Conservation (phyloP, 1,140 invertebrate species). For the Chymomyza costata region DNA sequence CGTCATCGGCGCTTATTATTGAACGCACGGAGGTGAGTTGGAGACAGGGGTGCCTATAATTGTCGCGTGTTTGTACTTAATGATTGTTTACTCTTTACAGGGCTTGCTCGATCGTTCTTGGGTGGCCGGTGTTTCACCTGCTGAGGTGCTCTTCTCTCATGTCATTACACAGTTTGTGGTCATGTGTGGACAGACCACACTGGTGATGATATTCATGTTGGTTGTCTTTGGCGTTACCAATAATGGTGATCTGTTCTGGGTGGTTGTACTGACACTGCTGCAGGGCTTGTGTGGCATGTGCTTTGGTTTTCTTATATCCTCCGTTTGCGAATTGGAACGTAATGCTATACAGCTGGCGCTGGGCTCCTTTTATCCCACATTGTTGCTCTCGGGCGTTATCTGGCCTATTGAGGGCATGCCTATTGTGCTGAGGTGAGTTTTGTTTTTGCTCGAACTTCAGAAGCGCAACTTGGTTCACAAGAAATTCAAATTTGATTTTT, state of each 20-base stretch:
- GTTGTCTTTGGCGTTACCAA: constrained; percentile 91
- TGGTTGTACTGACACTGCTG: constrained; percentile 88
- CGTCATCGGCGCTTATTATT: constrained; percentile 92
- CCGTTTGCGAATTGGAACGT: constrained; percentile 92
- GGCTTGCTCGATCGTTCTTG: constrained; percentile 92
- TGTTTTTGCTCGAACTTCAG: too few relatives aligned
- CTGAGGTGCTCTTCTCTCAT: constrained; percentile 93
- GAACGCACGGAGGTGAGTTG: constrained; percentile 82
- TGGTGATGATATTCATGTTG: constrained; percentile 93
- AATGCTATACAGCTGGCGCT: constrained; percentile 95
- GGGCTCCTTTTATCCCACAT: constrained; percentile 95
- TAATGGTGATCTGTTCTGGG: constrained; percentile 88
- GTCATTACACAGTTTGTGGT: constrained; percentile 95
- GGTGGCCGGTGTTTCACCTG: constrained; percentile 90
- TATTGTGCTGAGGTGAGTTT: constrained; percentile 79
- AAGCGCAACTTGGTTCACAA: too few relatives aligned
- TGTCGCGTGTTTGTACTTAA: neutral
- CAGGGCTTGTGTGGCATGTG: constrained; percentile 96
- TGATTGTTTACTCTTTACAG: constrained; percentile 72
- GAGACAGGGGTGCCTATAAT: neutral
- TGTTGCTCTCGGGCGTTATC: constrained; percentile 92
- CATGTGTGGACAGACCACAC: constrained; percentile 90
- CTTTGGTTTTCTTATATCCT: constrained; percentile 95
- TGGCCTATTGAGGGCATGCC: constrained; percentile 95
- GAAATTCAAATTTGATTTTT: neutral